Percentiles rank a stretch among this genome's conserved stretches.
These are phyloP conservation scores for Neomonachus schauinslandi DNA, from an alignment of 2,113 vertebrate genomes.

Conservation along the genomic window DNA sequence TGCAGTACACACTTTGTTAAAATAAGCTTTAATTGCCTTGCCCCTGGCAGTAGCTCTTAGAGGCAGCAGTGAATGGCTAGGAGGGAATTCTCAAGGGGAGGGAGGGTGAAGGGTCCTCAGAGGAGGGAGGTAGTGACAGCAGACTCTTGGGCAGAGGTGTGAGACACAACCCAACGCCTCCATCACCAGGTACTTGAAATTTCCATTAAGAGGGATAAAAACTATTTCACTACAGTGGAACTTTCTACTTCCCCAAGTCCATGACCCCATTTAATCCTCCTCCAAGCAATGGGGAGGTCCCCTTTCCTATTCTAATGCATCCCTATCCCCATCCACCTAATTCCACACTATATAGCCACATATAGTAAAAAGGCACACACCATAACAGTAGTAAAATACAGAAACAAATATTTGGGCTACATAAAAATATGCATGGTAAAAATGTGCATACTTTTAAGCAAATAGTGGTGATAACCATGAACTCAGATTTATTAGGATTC, in stretches of 20 bases:
- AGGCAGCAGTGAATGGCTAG: background rate
- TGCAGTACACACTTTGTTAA: background rate
- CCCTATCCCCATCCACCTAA: background rate
- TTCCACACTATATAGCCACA: background rate
- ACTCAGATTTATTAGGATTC: background rate
- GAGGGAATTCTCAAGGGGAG: background rate
- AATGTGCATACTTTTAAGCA: background rate
- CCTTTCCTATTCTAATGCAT: background rate
- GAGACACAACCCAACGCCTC: background rate
- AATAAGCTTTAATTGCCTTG: conserved; percentile 21
- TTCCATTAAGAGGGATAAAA: background rate
- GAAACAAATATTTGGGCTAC: background rate
- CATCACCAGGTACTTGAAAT: background rate
- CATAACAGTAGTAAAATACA: background rate
- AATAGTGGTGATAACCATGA: background rate
- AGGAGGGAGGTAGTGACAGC: background rate
- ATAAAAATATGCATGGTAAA: background rate
- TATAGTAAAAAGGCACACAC: background rate
- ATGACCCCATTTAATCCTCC: background rate
- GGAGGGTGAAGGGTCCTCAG: background rate
- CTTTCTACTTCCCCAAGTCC: background rate
- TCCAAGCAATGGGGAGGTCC: background rate
- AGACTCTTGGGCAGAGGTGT: background rate
- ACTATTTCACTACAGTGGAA: background rate
- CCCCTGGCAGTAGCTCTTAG: conserved; percentile 18